Percentiles rank a stretch among this genome's conserved stretches.
These are phyloP conservation scores for Drosophila bunnanda DNA, from an alignment of 2,888 invertebrate species.

Conservation along the genomic window DNA sequence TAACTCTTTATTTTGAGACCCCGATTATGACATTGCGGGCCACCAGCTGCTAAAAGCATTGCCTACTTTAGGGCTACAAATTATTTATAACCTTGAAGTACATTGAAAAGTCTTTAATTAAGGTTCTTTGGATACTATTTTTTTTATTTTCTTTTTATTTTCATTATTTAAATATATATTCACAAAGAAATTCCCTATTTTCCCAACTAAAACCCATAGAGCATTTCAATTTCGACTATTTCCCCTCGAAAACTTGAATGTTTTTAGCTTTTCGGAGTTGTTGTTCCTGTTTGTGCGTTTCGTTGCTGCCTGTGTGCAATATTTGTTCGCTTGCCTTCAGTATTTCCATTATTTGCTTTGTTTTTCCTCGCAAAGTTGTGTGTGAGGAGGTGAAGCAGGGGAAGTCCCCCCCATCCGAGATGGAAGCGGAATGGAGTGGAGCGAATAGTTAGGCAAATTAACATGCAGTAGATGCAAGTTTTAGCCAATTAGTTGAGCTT, in stretches of 20 bases:
- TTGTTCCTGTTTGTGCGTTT: constrained; percentile 46
- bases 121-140: no score
- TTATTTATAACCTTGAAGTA: neutral
- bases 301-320: constrained; percentile 38
- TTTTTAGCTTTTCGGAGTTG: constrained; percentile 21
- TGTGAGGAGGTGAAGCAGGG: neutral
- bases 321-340: constrained; percentile 50
- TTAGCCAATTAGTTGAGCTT: constrained; percentile 57
- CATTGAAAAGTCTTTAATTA: no score
- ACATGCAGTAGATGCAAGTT: constrained; percentile 72
- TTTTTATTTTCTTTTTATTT: no score
- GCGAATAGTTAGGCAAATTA: constrained; percentile 67
- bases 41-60: neutral
- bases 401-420: constrained; percentile 9
- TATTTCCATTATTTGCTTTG: constrained; percentile 56
- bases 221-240: constrained; percentile 7
- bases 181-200: no score
- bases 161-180: no score
- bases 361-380: constrained; percentile 55
- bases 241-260: neutral
- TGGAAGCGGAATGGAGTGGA: constrained; percentile 33
- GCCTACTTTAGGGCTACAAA: neutral
- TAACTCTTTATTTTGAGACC: accelerated
- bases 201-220: neutral
- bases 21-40: neutral